A percentile compares a stretch with the other conserved stretches of the same genome.
Conservation (phyloP, 2,113 vertebrate species). For the Hiodon tergisus region DNA sequence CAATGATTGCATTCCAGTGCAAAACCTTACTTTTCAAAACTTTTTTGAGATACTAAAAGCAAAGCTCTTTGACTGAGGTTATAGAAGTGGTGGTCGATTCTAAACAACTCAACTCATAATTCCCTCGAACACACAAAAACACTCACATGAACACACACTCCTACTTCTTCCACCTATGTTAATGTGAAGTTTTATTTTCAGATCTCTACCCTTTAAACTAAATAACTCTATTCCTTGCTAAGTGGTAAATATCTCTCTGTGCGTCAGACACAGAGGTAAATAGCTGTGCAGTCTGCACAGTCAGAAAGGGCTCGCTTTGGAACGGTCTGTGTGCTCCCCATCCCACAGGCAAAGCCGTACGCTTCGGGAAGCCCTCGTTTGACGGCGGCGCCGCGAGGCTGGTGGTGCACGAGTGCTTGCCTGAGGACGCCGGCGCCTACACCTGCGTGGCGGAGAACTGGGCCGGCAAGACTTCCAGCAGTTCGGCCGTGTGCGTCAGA, state of each 20-base stretch:
- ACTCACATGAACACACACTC: too few species aligned
- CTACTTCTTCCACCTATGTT: too few species aligned
- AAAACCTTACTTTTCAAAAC: not conserved
- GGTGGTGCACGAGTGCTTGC: constrained; percentile 58
- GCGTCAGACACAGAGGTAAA: too few species aligned
- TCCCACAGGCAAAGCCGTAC: constrained; percentile 51
- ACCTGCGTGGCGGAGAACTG: constrained; percentile 60
- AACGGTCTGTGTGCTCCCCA: constrained; percentile 7
- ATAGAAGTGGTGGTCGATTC: too few species aligned
- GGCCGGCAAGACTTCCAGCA: constrained; percentile 58
- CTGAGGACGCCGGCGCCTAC: constrained; percentile 64
- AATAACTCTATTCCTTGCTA: too few species aligned
- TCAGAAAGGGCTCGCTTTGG: not conserved
- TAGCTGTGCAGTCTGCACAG: not conserved
- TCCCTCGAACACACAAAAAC: too few species aligned
- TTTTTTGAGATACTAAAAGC: too few species aligned
- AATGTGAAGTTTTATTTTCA: too few species aligned
- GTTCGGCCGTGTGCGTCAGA: constrained; percentile 56
- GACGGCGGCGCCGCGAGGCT: constrained; percentile 39
- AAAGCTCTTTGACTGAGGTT: too few species aligned
- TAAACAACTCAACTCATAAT: too few species aligned
- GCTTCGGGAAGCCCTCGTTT: constrained; percentile 49
- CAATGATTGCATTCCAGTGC: not conserved
- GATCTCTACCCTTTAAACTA: too few species aligned
- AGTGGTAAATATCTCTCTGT: too few species aligned